Evolutionary conservation across 1,140 invertebrate genomes (phyloP).

Genomic region (Drosophila funebris): DNA sequence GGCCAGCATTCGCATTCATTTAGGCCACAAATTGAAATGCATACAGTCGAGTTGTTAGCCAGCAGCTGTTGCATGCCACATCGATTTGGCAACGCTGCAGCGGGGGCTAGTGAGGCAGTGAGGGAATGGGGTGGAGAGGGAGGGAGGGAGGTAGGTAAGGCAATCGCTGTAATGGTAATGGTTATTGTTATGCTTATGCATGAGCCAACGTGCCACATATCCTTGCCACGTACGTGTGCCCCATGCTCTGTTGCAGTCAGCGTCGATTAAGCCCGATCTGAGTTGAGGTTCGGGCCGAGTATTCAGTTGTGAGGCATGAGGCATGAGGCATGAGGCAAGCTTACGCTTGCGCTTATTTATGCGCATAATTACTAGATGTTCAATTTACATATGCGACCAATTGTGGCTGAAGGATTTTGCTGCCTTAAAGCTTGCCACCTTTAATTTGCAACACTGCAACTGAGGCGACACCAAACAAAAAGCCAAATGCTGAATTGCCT

Average conservation of each 20-base stretch:
- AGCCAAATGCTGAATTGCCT: constrained; percentile 68
- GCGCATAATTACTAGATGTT: constrained; percentile 63
- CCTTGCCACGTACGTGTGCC: constrained; percentile 10
- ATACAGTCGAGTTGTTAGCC: constrained; percentile 54
- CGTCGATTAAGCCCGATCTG: constrained; percentile 42
- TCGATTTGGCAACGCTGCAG: constrained; percentile 37
- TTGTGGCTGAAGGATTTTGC: constrained; percentile 27
- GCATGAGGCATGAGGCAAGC: constrained; percentile 3
- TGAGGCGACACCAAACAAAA: too few relatives aligned
- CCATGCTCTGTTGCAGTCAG: constrained; percentile 5
- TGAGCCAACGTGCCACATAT: constrained; percentile 54
- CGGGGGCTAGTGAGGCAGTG: neutral
- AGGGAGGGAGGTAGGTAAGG: neutral
- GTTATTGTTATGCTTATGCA: constrained; percentile 75
- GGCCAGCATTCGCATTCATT: constrained; percentile 20
- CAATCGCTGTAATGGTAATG: constrained; percentile 44
- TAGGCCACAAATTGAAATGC: constrained; percentile 70
- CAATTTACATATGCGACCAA: constrained; percentile 70
- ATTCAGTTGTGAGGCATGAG: too few relatives aligned
- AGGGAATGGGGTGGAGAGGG: neutral
- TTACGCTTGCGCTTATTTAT: constrained; percentile 62
- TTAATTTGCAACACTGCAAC: neutral
- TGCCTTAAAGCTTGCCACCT: constrained; percentile 45
- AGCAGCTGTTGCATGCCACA: constrained; percentile 77
- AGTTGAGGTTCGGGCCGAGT: neutral